Percentiles rank a stretch among this genome's conserved stretches.
phyloP scores from a whole-genome alignment of 2,888 invertebrate genomes.

The Ophion ventricosus region DNA sequence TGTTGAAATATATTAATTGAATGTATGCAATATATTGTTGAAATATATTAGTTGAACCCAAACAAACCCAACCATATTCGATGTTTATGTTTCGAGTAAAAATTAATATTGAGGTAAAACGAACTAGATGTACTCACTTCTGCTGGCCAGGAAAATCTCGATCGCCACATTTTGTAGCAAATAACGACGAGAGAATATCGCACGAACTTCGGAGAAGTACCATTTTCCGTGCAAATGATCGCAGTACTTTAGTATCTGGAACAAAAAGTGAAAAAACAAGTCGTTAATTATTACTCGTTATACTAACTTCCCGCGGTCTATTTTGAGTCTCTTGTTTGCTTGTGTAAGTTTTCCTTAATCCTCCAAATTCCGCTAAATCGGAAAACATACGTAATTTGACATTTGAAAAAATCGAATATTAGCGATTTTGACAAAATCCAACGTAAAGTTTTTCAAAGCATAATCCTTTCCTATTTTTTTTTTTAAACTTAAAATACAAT shows the following conservation, averaged over 20 bases:
- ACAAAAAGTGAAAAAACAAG: constrained; percentile 75
- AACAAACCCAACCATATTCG: no score
- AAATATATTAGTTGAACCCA: no score
- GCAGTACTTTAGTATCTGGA: constrained; percentile 97
- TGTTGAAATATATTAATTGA: no score
- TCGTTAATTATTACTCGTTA: neutral
- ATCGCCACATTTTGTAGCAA: constrained; percentile 98
- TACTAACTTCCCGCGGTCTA: neutral
- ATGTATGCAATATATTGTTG: no score
- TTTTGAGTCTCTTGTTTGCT: neutral
- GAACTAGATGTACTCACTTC: constrained; percentile 91
- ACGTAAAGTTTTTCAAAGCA: neutral
- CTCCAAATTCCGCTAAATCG: neutral
- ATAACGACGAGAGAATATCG: constrained; percentile 98
- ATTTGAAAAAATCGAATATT: neutral
- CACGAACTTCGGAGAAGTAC: constrained; percentile 99
- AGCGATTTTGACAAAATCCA: neutral
- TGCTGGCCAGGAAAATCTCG: constrained; percentile 99
- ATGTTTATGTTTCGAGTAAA: neutral
- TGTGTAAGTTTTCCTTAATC: neutral
- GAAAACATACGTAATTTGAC: neutral
- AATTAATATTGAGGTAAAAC: neutral
- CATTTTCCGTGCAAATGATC: constrained; percentile 99
- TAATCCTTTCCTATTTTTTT: neutral
- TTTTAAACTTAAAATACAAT: neutral